These are phyloP conservation scores for Anas flavirostris DNA, from an alignment of 2,797 vertebrate species.

Conservation along the genomic window DNA sequence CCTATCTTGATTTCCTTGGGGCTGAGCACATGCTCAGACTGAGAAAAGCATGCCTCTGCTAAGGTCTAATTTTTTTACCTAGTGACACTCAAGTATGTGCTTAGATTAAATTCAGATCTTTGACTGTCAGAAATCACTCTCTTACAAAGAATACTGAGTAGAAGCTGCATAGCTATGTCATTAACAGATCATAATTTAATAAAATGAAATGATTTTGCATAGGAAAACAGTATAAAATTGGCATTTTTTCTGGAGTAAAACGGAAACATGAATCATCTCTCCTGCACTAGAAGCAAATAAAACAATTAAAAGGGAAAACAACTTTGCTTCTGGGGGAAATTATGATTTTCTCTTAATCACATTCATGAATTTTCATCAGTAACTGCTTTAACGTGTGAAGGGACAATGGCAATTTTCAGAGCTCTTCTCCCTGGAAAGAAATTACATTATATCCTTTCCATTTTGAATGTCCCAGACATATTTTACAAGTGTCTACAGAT, in stretches of 20 bases:
- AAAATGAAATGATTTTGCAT: not conserved
- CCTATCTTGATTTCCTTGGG: not conserved
- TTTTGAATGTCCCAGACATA: slow-evolving; percentile 49
- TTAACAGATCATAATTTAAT: not conserved
- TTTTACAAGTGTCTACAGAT: slow-evolving; percentile 53
- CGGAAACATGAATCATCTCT: not conserved
- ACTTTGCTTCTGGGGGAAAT: slow-evolving; percentile 3
- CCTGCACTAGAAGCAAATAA: slow-evolving; percentile 20
- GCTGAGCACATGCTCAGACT: not conserved
- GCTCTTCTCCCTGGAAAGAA: slow-evolving; percentile 15
- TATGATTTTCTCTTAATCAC: slow-evolving; percentile 21
- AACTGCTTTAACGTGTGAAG: slow-evolving; percentile 21
- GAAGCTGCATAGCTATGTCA: not conserved
- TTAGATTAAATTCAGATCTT: not conserved
- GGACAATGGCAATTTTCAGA: slow-evolving; percentile 39
- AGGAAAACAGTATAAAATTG: not conserved
- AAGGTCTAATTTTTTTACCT: not conserved
- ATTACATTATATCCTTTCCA: slow-evolving; percentile 32
- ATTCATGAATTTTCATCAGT: slow-evolving; percentile 44
- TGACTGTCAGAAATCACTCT: not conserved
- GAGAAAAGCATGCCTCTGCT: not conserved
- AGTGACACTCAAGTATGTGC: not conserved
- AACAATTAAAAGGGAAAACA: slow-evolving; percentile 32
- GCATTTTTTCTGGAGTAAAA: not conserved
- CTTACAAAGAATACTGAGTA: not conserved